phyloP scores from a whole-genome alignment of 2,888 invertebrate species.

The Halictus quadricinctus region DNA sequence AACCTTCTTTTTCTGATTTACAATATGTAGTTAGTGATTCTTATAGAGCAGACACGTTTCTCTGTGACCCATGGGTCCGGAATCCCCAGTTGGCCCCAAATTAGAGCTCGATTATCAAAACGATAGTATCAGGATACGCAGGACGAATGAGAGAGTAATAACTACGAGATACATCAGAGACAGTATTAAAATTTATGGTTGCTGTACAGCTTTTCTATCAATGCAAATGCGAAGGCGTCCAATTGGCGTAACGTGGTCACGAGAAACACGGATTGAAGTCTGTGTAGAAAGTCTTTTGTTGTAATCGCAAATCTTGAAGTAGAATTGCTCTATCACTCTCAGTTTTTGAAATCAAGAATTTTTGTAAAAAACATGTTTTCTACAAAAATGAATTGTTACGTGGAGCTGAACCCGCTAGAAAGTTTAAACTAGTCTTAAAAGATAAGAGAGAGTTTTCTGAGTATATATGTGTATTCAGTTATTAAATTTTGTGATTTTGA shows the following conservation, averaged over 20 bases:
- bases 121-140: not conserved
- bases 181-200: not conserved
- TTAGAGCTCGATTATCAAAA: not conserved
- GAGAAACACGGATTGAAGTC: too few relatives aligned
- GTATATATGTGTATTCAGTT: not conserved
- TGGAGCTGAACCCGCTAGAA: not conserved
- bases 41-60: not conserved
- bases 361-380: not conserved
- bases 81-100: not conserved
- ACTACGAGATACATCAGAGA: not conserved
- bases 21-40: not conserved
- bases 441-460: not conserved
- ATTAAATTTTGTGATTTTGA: constrained; percentile 3
- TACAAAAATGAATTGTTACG: constrained; percentile 2
- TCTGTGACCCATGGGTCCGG: not conserved
- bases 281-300: not conserved
- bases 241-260: not conserved
- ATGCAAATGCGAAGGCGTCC: not conserved
- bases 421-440: not conserved
- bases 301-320: not conserved
- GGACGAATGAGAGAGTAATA: not conserved
- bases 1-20: constrained; percentile 2
- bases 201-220: not conserved
- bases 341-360: not conserved
- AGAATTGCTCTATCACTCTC: not conserved